phyloP scores from a whole-genome alignment of 2,113 vertebrate species.

The Hiodon alosoides region DNA sequence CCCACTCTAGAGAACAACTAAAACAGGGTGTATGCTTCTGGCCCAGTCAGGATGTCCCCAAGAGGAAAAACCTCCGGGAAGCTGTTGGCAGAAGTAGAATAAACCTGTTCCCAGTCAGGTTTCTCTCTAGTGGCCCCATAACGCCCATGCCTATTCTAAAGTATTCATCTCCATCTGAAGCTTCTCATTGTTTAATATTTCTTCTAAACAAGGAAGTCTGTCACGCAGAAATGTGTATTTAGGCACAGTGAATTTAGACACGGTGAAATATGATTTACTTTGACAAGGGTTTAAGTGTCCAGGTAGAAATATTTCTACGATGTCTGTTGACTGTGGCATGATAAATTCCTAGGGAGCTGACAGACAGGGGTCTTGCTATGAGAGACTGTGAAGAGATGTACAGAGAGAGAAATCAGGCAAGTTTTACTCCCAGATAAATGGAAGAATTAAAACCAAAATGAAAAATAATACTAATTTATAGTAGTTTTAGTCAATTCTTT shows the following conservation, averaged over 20 bases:
- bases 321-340: slow-evolving; percentile 12
- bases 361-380: background rate
- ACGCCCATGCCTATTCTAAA: no score
- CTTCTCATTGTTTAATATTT: slow-evolving; percentile 2
- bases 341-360: background rate
- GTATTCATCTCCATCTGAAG: background rate
- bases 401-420: background rate
- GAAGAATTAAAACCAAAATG: no score
- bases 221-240: background rate
- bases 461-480: no score
- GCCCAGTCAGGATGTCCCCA: background rate
- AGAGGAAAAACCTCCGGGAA: background rate
- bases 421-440: no score
- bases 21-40: no score
- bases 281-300: background rate
- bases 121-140: no score
- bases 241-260: slow-evolving; percentile 10
- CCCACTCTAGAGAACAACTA: no score
- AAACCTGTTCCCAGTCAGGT: no score
- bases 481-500: no score
- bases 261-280: slow-evolving; percentile 15
- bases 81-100: background rate
- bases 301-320: slow-evolving; percentile 3
- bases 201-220: background rate
- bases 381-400: background rate